These are phyloP conservation scores for Ceratina japonica DNA, from an alignment of 1,140 invertebrate genomes.

Conservation along the genomic window DNA sequence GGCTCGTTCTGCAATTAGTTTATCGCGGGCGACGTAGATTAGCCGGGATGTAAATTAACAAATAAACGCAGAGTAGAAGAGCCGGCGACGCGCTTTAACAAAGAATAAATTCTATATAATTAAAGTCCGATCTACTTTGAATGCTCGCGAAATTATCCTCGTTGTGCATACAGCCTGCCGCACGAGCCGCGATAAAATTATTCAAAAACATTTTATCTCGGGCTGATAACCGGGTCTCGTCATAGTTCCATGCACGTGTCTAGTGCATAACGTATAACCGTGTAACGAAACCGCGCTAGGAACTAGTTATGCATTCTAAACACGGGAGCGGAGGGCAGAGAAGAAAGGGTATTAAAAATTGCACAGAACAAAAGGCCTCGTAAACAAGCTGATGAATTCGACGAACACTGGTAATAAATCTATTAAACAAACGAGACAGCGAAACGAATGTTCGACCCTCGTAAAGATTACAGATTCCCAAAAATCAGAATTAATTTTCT, in stretches of 20 bases:
- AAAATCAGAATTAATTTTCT: no score
- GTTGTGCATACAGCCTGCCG: no score
- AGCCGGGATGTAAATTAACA: background rate
- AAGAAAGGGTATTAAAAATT: background rate
- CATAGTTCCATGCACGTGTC: slow-evolving; percentile 2
- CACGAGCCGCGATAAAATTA: background rate
- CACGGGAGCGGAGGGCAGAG: background rate
- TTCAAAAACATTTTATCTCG: slow-evolving; percentile 21
- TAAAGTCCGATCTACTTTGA: background rate
- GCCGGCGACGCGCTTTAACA: background rate
- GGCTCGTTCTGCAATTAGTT: background rate
- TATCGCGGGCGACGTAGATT: background rate
- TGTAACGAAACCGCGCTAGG: slow-evolving; percentile 1
- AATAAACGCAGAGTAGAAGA: no score
- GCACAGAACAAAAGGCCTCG: background rate
- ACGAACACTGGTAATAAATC: no score
- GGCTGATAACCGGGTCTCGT: slow-evolving; percentile 1
- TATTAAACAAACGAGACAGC: no score
- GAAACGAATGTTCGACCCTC: no score
- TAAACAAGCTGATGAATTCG: no score
- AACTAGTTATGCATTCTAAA: slow-evolving; percentile 3
- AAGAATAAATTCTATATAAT: background rate
- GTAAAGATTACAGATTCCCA: background rate
- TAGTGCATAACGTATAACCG: slow-evolving; percentile 21
- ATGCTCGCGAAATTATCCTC: background rate